Conservation (phyloP, 2,113 vertebrate genomes). For the Romanogobio albipinnatus region DNA sequence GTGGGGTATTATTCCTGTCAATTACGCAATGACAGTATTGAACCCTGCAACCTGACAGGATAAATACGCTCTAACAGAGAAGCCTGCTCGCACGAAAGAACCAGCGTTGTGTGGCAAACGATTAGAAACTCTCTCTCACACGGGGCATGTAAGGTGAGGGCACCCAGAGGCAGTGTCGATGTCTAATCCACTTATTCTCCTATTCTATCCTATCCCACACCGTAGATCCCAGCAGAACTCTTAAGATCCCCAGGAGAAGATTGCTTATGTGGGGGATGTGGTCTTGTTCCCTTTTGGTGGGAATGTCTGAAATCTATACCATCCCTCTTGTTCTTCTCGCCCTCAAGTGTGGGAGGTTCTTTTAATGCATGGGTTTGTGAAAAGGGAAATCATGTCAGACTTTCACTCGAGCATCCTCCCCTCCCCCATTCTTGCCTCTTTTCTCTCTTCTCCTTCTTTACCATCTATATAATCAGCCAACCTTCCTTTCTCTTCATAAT, state of each 20-base stretch:
- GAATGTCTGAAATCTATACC: slow-evolving; percentile 15
- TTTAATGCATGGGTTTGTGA: not conserved
- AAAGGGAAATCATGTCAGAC: slow-evolving; percentile 19
- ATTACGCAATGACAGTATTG: slow-evolving; percentile 11
- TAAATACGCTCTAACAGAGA: not conserved
- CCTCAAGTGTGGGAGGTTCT: not conserved
- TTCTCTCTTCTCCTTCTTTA: not conserved
- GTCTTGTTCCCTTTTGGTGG: slow-evolving; percentile 13
- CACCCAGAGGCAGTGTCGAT: not conserved
- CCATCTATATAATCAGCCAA: not conserved
- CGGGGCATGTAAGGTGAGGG: slow-evolving; percentile 18
- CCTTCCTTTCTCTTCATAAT: slow-evolving; percentile 7
- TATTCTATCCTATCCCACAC: not conserved
- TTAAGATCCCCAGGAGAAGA: slow-evolving; percentile 16
- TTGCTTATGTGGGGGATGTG: slow-evolving; percentile 6
- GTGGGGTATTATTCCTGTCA: slow-evolving; percentile 17
- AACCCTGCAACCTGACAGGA: not conserved
- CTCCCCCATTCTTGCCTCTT: not conserved
- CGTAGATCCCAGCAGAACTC: slow-evolving; percentile 34
- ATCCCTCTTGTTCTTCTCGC: not conserved
- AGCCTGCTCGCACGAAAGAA: not conserved
- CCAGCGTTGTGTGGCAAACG: not conserved
- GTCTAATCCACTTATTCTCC: slow-evolving; percentile 43
- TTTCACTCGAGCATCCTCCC: not conserved
- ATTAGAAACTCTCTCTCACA: slow-evolving; percentile 15